Evolutionary conservation across 1,140 invertebrate genomes (phyloP).

Genomic region (Gryon sp.): DNA sequence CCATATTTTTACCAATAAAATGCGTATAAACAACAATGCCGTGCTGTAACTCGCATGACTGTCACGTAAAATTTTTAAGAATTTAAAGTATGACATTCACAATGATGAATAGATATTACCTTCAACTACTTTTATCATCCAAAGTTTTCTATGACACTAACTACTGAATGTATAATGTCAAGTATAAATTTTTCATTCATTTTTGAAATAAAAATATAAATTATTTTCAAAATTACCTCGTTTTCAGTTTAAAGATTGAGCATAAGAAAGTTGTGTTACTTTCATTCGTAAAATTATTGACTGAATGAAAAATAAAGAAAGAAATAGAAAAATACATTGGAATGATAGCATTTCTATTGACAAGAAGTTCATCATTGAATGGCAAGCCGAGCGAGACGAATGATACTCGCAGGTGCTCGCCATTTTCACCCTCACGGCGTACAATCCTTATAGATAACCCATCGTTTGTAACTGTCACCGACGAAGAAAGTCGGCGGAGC

Average conservation of each 20-base stretch:
- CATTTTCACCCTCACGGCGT: conserved; percentile 71
- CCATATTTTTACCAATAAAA: conserved; percentile 22
- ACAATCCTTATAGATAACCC: conserved; percentile 76
- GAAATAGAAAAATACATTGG: conserved; percentile 35
- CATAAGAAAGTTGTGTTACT: too few relatives aligned
- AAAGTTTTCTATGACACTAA: too few relatives aligned
- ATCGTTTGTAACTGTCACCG: conserved; percentile 77
- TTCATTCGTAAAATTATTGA: conserved; percentile 5
- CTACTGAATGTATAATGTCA: too few relatives aligned
- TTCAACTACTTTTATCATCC: too few relatives aligned
- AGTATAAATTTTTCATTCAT: too few relatives aligned
- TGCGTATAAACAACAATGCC: conserved; percentile 1
- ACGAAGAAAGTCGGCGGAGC: conserved; percentile 51
- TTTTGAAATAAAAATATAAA: too few relatives aligned
- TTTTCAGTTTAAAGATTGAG: too few relatives aligned
- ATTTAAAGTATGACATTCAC: too few relatives aligned
- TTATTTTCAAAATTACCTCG: too few relatives aligned
- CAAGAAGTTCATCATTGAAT: conserved; percentile 66
- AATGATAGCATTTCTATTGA: conserved; percentile 73
- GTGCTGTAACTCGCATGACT: too few relatives aligned
- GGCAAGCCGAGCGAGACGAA: conserved; percentile 54
- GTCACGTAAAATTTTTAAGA: too few relatives aligned
- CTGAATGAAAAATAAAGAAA: not conserved
- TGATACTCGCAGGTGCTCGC: conserved; percentile 72
- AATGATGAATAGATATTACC: too few relatives aligned